Evolutionary conservation across 2,888 invertebrate genomes (phyloP).

Genomic region (Pachliopta kotzebuea): DNA sequence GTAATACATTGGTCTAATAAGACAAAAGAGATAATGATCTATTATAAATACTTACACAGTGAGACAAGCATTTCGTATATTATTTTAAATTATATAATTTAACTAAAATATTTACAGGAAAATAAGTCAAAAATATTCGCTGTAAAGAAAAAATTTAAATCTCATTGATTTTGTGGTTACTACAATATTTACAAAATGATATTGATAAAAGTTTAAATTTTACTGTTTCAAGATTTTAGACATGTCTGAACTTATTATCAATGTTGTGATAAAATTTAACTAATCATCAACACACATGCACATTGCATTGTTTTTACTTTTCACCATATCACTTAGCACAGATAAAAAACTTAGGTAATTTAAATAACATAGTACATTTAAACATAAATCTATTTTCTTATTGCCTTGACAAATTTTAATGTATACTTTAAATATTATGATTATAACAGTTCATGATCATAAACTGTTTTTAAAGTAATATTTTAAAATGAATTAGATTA

Average conservation of each 20-base stretch:
- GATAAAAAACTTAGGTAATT: neutral
- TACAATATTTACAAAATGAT: neutral
- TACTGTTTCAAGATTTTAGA: neutral
- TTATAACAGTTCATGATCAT: too few species aligned
- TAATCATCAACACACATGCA: neutral
- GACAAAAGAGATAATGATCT: too few species aligned
- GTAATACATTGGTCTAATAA: too few species aligned
- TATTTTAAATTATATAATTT: neutral
- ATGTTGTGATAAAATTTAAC: constrained; percentile 1
- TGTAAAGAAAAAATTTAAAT: neutral
- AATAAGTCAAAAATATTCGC: neutral
- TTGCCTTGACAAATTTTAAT: too few species aligned
- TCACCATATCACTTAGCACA: neutral
- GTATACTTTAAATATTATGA: too few species aligned
- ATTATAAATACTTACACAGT: constrained; percentile 39
- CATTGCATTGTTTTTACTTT: neutral
- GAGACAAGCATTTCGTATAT: constrained; percentile 37
- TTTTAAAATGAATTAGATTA: neutral
- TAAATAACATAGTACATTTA: neutral
- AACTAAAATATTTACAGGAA: constrained; percentile 1
- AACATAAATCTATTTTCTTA: neutral
- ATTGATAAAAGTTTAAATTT: neutral
- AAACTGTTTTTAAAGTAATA: too few species aligned
- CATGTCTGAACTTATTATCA: neutral
- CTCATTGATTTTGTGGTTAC: neutral